Conservation (phyloP, 2,113 vertebrate genomes). For the Formicarius rufipectus region DNA sequence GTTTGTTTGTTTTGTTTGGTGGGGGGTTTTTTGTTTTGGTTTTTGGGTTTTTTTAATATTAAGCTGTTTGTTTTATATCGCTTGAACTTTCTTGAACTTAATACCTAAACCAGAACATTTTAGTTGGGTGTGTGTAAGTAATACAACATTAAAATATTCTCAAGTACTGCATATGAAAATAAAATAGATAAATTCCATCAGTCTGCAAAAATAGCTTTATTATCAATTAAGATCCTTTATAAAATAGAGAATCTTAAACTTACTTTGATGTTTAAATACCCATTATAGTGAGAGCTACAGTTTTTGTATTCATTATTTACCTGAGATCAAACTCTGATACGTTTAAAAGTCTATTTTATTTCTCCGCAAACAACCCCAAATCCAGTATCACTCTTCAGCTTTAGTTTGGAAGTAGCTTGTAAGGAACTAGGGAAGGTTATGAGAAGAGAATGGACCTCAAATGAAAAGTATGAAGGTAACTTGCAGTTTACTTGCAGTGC, state of each 20-base stretch:
- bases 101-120: background rate
- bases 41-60: background rate
- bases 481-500: background rate
- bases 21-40: too few species aligned
- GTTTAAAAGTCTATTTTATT: constrained; percentile 3
- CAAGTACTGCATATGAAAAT: background rate
- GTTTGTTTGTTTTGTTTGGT: too few species aligned
- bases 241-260: background rate
- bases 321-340: background rate
- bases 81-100: background rate
- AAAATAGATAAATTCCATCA: background rate
- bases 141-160: background rate
- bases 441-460: background rate
- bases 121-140: background rate
- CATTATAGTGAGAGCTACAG: background rate
- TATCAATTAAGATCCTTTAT: background rate
- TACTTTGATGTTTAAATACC: constrained; percentile 1
- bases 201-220: background rate
- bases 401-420: background rate
- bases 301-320: background rate
- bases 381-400: background rate
- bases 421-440: background rate
- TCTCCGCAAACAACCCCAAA: background rate
- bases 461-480: background rate
- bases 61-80: background rate